Conservation (phyloP, 2,797 vertebrate genomes). For the Siniperca scherzeri region DNA sequence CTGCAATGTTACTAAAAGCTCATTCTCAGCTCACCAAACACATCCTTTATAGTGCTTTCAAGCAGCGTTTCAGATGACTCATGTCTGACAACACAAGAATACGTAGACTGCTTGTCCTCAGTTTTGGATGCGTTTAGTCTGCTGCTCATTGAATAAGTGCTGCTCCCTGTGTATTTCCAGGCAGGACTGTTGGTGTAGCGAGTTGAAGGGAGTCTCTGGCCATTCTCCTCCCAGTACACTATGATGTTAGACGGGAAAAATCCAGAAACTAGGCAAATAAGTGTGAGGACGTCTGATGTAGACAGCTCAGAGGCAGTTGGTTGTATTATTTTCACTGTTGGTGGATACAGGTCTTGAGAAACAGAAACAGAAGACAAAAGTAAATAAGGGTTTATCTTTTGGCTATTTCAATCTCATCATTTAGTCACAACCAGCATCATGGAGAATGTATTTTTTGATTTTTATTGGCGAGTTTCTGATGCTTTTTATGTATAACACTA, state of each 20-base stretch:
- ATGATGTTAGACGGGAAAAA: conserved; percentile 78
- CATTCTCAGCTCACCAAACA: conserved; percentile 74
- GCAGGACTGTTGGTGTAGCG: conserved; percentile 67
- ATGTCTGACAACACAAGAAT: conserved; percentile 78
- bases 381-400: background rate
- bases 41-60: conserved; percentile 46
- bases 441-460: background rate
- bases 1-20: background rate
- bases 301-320: conserved; percentile 61
- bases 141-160: conserved; percentile 76
- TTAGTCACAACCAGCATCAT: background rate
- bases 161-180: conserved; percentile 44
- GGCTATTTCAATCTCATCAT: background rate
- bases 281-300: conserved; percentile 18
- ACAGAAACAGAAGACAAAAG: conserved; percentile 17
- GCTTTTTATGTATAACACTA: conserved; percentile 26
- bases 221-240: conserved; percentile 76
- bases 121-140: conserved; percentile 57
- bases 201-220: conserved; percentile 37
- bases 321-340: conserved; percentile 71
- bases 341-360: conserved; percentile 61
- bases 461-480: background rate
- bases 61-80: conserved; percentile 70
- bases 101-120: conserved; percentile 45
- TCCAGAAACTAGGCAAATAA: conserved; percentile 76